Evolutionary conservation across 2,888 invertebrate genomes (phyloP).

Genomic region (Tenthredo amoena): DNA sequence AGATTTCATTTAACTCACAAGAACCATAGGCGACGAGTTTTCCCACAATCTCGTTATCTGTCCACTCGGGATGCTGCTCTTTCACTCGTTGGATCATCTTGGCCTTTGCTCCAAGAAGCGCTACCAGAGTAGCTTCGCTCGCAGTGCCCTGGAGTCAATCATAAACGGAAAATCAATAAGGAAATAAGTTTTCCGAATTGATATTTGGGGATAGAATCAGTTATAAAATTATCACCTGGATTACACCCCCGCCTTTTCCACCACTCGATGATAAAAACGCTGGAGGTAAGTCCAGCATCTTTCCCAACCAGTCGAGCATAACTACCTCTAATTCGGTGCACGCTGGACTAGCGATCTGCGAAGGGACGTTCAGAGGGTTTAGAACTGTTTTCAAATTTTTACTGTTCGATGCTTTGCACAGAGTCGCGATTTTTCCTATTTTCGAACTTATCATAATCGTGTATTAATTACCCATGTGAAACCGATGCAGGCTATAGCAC

Average conservation of each 20-base stretch:
- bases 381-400: not conserved
- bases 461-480: conserved; percentile 91
- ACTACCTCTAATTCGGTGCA: conserved; percentile 97
- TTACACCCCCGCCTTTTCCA: conserved; percentile 92
- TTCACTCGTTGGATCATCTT: conserved; percentile 85
- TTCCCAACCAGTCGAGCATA: conserved; percentile 97
- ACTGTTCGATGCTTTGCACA: too few species aligned
- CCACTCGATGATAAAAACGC: conserved; percentile 90
- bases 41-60: conserved; percentile 85
- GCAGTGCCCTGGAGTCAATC: conserved; percentile 88
- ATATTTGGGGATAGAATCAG: too few species aligned
- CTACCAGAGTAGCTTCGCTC: conserved; percentile 96
- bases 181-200: not conserved
- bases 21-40: conserved; percentile 94
- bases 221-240: conserved; percentile 78
- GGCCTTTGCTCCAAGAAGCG: conserved; percentile 93
- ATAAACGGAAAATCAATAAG: not conserved
- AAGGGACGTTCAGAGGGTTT: not conserved
- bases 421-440: too few species aligned
- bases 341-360: conserved; percentile 94
- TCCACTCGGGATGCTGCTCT: conserved; percentile 87
- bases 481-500: conserved; percentile 97
- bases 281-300: conserved; percentile 92
- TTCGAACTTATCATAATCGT: not conserved
- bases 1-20: conserved; percentile 80